A percentile compares a stretch with the other conserved stretches of the same genome.
Conservation (phyloP, 2,888 invertebrate species). For the Vannuccia rotundouncinata region DNA sequence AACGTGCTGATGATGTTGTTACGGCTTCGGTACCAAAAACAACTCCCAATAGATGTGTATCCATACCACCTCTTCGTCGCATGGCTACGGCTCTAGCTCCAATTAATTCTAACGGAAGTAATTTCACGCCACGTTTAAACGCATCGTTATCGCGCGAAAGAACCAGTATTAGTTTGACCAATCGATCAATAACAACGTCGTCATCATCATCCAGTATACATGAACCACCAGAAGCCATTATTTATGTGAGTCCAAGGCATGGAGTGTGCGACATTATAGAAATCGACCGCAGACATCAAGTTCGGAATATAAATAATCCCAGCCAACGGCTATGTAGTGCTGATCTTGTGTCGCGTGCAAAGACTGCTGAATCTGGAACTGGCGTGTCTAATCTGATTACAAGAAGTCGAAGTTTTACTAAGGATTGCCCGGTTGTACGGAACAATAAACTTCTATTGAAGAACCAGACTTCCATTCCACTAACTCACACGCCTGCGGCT, state of each 20-base stretch:
- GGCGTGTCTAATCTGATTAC: neutral
- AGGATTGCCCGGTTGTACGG: neutral
- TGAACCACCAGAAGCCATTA: neutral
- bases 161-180: neutral
- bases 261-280: constrained; percentile 9
- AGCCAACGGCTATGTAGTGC: neutral
- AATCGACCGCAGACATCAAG: neutral
- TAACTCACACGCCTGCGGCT: neutral
- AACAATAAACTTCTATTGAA: neutral
- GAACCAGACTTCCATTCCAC: neutral
- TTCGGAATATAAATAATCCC: neutral
- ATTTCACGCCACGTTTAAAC: neutral
- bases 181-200: neutral
- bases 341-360: neutral
- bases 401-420: constrained; percentile 10
- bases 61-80: neutral
- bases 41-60: neutral
- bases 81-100: constrained; percentile 15
- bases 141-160: neutral
- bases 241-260: neutral
- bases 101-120: neutral
- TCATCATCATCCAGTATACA: neutral
- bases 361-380: neutral
- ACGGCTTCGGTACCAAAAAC: neutral
- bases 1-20: neutral